Evolutionary conservation across 2,888 invertebrate genomes (phyloP).

Genomic region (Tenodera sinensis): DNA sequence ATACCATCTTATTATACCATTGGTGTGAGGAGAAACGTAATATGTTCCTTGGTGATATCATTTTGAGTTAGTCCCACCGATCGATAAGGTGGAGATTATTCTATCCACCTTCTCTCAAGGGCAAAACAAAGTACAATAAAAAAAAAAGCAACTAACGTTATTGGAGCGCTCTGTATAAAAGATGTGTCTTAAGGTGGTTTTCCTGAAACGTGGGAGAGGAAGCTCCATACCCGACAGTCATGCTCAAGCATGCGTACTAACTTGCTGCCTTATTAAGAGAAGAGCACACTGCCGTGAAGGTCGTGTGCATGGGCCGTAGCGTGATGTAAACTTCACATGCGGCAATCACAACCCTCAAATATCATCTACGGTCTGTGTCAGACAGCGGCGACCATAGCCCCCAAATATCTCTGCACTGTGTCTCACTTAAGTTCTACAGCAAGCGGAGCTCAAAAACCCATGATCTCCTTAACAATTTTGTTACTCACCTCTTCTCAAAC

Average conservation of each 20-base stretch:
- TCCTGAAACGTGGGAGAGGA: background rate
- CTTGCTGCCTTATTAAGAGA: background rate
- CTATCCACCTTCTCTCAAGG: no score
- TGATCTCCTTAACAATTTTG: no score
- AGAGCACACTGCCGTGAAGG: background rate
- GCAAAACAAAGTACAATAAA: no score
- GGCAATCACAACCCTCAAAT: background rate
- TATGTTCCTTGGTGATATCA: no score
- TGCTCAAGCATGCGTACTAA: background rate
- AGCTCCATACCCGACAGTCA: background rate
- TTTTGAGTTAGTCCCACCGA: no score
- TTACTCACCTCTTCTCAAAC: no score
- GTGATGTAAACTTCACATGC: background rate
- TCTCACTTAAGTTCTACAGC: background rate
- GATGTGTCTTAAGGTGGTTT: background rate
- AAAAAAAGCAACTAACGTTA: no score
- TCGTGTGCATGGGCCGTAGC: background rate
- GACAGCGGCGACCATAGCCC: background rate
- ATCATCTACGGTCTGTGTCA: background rate
- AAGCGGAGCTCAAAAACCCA: no score
- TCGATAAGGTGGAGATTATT: no score
- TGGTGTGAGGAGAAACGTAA: no score
- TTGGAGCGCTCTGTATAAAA: no score
- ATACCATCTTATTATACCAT: no score
- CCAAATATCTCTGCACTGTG: background rate